These are phyloP conservation scores for Drosophila melanica DNA, from an alignment of 1,140 invertebrate species.

Conservation along the genomic window DNA sequence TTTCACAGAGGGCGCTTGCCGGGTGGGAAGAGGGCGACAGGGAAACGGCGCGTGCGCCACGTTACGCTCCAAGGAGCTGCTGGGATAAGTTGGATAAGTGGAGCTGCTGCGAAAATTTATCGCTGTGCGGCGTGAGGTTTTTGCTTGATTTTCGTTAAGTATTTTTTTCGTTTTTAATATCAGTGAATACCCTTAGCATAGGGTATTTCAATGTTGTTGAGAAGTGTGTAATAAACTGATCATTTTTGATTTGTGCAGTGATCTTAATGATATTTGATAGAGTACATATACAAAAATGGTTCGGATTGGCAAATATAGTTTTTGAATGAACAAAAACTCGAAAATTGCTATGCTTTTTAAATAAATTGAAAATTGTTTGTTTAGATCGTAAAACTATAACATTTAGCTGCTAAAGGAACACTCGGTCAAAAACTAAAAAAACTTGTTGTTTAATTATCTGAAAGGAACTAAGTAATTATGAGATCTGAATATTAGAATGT, in stretches of 20 bases:
- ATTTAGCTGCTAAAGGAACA: too few species aligned
- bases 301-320: too few species aligned
- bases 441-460: too few species aligned
- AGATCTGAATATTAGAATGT: too few species aligned
- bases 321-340: too few species aligned
- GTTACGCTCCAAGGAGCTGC: slow-evolving; percentile 54
- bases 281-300: neutral
- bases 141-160: slow-evolving; percentile 41
- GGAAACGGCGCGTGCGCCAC: slow-evolving; percentile 59
- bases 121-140: slow-evolving; percentile 31
- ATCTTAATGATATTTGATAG: neutral
- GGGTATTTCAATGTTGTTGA: neutral
- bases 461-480: too few species aligned
- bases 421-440: too few species aligned
- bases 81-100: slow-evolving; percentile 9
- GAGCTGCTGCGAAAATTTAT: slow-evolving; percentile 39
- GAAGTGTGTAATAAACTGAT: neutral
- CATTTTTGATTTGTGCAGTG: neutral
- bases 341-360: too few species aligned
- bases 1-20: too few species aligned
- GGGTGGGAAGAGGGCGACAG: neutral
- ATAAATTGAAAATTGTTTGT: too few species aligned
- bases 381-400: too few species aligned
- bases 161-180: neutral
- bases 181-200: neutral